Evolutionary conservation across 2,888 invertebrate species (phyloP), one percentile per base, ranked within the genome.

Genomic region (Anaspis maculata): DNA sequence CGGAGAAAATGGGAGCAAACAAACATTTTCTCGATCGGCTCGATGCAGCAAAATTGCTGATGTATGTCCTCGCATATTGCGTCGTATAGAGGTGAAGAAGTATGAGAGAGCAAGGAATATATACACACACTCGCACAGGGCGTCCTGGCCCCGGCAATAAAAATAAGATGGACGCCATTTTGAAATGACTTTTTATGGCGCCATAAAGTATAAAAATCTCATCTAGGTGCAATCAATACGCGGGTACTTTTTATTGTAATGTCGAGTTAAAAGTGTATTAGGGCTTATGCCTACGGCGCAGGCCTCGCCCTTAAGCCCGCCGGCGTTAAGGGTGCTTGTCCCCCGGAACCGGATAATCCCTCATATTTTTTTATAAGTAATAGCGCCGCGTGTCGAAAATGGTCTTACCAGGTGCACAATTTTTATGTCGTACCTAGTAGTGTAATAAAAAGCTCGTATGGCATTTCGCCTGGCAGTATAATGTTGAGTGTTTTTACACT

Each of bases 161-260:
- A 57, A 59, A 56, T 52, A 55, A 56, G 55, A 54, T 48, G 56
- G 55, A 48, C 55, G 58, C 58, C 60, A 59, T 60, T 59, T 59
- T 56, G 57, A 49, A 56, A 54, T 52, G 56, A 54, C 49, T 55
- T 57, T 59, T 54, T 59, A 56, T 53, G 51, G 48, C 38, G 37
- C 49, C 49, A 51, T 59, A 59, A 57, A 60, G 51, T 54, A 59
- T 59, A 58, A 58, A 59, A 59, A 56, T 56, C 57, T 55, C 57
- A 53, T 59, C 54, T 52, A 48, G 49, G 46, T 45, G 50, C 52
- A 58, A 56, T 59, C 59, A 57, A 59, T 57, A 56, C 49, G 42
- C 30, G 45, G 46, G 47, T 49, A 49, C 51, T 47, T 56, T 56
- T 57, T 58, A 54, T 56, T 54, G 56, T 56, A 55, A 58, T 52